Evolutionary conservation across 2,113 vertebrate genomes (phyloP), one percentile per base, ranked within the genome.

Genomic region (Stegostoma tigrinum): DNA sequence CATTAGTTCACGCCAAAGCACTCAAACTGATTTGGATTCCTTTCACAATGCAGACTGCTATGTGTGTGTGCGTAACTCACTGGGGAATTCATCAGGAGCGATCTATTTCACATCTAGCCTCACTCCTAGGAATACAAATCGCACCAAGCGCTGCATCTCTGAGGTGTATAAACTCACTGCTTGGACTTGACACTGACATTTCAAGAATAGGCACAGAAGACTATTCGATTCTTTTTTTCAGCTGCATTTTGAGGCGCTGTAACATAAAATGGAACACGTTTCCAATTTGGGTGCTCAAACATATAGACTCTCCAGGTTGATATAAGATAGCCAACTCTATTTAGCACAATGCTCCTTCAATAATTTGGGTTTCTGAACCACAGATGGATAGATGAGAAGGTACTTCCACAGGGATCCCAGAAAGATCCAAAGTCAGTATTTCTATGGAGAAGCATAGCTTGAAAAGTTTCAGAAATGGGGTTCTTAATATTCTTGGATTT

Each of bases 91-190:
- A 93, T 21, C 89, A 91, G 89, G n/a, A 38, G 55, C 27, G 64
- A 66, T 66, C 61, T 93, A 34, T 93, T 64, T 93, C 89, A 93
- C 89, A 93, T 61, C 55, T n/a, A 93, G 61, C 17, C 34, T 66
- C 89, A 93, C 89, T 93, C 89, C 55, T 64, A 66, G 89, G 89
- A 93, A 93, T 93, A 93, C 89, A 66, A 93, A 66, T 66, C 34
- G 34, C 34, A 10, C 34, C 61, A 66, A 93, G 61, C 23, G 89
- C 64, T 21, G 61, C 61, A 66, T 61, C 34, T 66, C 4, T 93
- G 34, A 38, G 61, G 19, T 93, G 89, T 38, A n/a, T n/a, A 93
- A 61, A 93, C 89, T 66, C 55, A 66, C 34, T 93, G 89, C 34
- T 66, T 38, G 2, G 55, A 23, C n/a, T 66, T 17, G 34, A 8